Conservation (phyloP, 2,797 vertebrate genomes). For the Microctenopoma steveboyesi region DNA sequence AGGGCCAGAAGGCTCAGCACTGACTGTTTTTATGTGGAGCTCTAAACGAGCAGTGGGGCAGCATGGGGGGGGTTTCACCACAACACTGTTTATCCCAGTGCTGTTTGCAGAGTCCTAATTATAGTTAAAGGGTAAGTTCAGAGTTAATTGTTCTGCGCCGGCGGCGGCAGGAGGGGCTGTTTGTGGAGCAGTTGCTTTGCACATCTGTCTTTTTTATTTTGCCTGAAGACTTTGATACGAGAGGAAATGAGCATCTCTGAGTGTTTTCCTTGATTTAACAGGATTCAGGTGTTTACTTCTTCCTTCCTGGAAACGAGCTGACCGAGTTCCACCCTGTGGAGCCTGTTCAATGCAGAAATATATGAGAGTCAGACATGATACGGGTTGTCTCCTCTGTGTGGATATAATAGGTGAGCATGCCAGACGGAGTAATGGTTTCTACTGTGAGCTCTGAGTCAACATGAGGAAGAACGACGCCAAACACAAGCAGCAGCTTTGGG, state of each 20-base stretch:
- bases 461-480: not conserved
- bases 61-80: constrained; percentile 25
- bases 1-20: constrained; percentile 51
- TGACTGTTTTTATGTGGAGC: constrained; percentile 44
- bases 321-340: not conserved
- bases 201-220: not conserved
- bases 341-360: not conserved
- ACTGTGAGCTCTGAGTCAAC: not conserved
- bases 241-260: not conserved
- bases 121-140: constrained; percentile 31
- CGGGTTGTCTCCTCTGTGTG: not conserved
- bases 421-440: not conserved
- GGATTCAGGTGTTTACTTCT: not conserved
- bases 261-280: not conserved
- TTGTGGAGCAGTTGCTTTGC: not conserved
- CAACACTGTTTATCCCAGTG: constrained; percentile 17
- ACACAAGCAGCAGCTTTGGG: not conserved
- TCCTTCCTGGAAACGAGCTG: not conserved
- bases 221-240: not conserved
- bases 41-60: constrained; percentile 34
- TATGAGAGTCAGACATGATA: not conserved
- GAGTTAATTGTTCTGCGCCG: constrained; percentile 30
- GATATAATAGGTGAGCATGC: not conserved
- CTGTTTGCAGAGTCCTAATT: constrained; percentile 33
- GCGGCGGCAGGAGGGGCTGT: constrained; percentile 8